A percentile compares a stretch with the other conserved stretches of the same genome.
Conservation (phyloP, 2,113 vertebrate species). For the Pipa parva region DNA sequence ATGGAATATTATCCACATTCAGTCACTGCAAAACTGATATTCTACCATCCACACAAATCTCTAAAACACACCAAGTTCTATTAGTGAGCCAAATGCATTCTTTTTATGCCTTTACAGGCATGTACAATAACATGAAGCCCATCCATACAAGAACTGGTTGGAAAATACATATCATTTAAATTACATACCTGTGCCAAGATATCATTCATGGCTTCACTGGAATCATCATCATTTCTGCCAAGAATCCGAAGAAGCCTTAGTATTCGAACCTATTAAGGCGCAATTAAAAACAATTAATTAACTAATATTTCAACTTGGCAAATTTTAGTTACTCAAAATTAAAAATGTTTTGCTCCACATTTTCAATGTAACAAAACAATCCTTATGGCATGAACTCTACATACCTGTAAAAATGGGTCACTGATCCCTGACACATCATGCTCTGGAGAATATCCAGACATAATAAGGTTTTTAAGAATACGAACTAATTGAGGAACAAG, state of each 20-base stretch:
- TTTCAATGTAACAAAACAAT: too few species aligned
- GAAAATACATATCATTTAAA: too few species aligned
- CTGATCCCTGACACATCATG: constrained; percentile 98
- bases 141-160: too few species aligned
- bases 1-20: too few species aligned
- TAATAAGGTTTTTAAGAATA: constrained; percentile 98
- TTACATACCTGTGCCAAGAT: constrained; percentile 92
- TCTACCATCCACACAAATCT: too few species aligned
- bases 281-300: background rate
- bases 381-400: constrained; percentile 16
- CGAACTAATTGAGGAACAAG: constrained; percentile 97
- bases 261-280: constrained; percentile 82
- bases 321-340: too few species aligned
- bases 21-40: too few species aligned
- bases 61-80: too few species aligned
- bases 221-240: constrained; percentile 94
- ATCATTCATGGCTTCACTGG: constrained; percentile 99
- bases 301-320: background rate
- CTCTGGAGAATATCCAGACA: constrained; percentile 98
- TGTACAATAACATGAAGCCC: too few species aligned
- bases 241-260: constrained; percentile 95
- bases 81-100: too few species aligned
- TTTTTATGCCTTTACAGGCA: too few species aligned
- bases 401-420: constrained; percentile 96
- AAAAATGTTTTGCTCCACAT: too few species aligned